Evolutionary conservation across 2,797 vertebrate species (phyloP).

Genomic region (Xerus rutilus): DNA sequence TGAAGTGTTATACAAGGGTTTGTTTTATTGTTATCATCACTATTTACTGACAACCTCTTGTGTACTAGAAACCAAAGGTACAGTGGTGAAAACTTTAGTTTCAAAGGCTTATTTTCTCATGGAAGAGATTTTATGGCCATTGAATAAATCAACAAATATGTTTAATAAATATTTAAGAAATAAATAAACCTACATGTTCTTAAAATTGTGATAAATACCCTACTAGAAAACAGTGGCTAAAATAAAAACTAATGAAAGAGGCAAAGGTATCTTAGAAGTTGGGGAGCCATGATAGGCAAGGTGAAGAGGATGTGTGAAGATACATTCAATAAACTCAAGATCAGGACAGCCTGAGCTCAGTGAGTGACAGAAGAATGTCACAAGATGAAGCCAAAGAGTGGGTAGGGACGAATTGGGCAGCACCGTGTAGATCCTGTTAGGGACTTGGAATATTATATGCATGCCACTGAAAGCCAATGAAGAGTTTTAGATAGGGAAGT

Average conservation of each 20-base stretch:
- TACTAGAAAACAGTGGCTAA: neutral
- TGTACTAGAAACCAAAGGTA: neutral
- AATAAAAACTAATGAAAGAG: neutral
- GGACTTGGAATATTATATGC: neutral
- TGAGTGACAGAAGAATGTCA: neutral
- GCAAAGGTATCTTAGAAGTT: neutral
- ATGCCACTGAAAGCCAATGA: neutral
- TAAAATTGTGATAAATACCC: neutral
- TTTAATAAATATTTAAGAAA: neutral
- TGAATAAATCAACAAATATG: neutral
- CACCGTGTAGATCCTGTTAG: neutral
- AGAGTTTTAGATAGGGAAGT: neutral
- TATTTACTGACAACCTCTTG: neutral
- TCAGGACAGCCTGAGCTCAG: neutral
- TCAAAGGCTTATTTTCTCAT: neutral
- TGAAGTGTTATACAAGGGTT: neutral
- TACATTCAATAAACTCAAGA: neutral
- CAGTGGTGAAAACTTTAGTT: neutral
- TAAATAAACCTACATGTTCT: neutral
- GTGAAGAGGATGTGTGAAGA: neutral
- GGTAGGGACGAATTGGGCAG: neutral
- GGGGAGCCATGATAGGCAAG: neutral
- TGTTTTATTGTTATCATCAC: neutral
- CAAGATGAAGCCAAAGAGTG: neutral
- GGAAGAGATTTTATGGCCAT: neutral